Conservation (phyloP, 2,888 invertebrate species). For the Macroteleia sp. region DNA sequence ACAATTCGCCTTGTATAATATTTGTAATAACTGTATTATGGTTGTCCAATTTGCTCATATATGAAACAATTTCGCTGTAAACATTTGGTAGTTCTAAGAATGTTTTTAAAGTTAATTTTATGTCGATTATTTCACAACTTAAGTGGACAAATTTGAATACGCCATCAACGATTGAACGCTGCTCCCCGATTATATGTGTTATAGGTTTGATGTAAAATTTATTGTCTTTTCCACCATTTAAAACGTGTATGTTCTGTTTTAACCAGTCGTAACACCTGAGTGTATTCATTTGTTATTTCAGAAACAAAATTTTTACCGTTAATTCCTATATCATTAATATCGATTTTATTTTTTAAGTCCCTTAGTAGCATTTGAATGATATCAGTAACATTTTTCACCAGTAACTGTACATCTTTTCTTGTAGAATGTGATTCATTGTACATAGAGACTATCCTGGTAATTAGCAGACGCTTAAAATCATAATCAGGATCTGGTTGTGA, state of each 20-base stretch:
- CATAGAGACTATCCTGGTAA: too few relatives aligned
- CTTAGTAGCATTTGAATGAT: too few relatives aligned
- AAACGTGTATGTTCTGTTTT: constrained; percentile 6
- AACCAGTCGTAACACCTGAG: neutral
- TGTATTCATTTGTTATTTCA: constrained; percentile 2
- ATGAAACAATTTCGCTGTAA: neutral
- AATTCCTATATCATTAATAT: neutral
- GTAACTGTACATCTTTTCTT: too few relatives aligned
- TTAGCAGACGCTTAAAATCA: too few relatives aligned
- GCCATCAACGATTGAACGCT: neutral
- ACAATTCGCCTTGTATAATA: constrained; percentile 3
- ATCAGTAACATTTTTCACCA: too few relatives aligned
- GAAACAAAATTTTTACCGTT: neutral
- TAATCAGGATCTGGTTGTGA: too few relatives aligned
- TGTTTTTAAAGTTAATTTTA: neutral
- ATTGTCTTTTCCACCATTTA: constrained; percentile 1
- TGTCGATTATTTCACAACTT: constrained; percentile 4
- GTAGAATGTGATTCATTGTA: too few relatives aligned
- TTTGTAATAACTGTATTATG: neutral
- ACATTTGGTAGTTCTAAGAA: constrained; percentile 15
- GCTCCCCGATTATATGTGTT: constrained; percentile 4
- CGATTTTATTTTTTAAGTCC: neutral
- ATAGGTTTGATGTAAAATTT: constrained; percentile 1
- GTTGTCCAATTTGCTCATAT: neutral
- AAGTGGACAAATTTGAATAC: neutral